Conservation (phyloP, 2,797 vertebrate genomes). For the Falco cherrug region DNA sequence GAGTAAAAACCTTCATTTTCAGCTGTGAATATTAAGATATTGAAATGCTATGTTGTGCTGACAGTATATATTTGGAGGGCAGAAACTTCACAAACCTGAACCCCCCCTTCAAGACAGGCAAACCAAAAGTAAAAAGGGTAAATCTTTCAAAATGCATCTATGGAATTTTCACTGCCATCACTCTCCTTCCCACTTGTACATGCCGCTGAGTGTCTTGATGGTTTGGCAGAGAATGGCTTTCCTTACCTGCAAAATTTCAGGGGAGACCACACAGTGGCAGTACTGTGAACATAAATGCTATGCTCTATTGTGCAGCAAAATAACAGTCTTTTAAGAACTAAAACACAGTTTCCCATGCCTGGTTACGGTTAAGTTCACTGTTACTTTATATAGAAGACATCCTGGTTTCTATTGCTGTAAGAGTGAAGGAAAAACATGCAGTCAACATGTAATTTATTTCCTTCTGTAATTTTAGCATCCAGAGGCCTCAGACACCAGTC, state of each 20-base stretch:
- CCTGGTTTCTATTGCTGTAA: neutral
- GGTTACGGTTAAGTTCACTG: neutral
- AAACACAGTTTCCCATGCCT: neutral
- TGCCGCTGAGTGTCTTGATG: neutral
- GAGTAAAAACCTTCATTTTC: neutral
- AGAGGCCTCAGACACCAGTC: neutral
- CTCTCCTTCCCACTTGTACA: neutral
- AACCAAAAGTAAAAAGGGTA: neutral
- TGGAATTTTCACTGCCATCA: neutral
- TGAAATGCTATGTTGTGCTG: neutral
- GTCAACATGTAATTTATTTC: neutral
- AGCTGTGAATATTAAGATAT: neutral
- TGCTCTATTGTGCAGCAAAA: neutral
- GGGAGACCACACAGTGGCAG: constrained; percentile 63
- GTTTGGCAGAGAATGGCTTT: neutral
- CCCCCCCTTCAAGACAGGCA: neutral
- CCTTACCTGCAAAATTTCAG: constrained; percentile 31
- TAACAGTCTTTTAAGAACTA: neutral
- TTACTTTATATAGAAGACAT: neutral
- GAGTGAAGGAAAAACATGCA: neutral
- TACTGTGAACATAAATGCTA: constrained; percentile 41
- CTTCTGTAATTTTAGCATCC: constrained; percentile 9
- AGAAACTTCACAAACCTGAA: neutral
- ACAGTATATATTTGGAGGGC: neutral
- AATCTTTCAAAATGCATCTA: neutral